These are phyloP conservation scores for Silurus glanis DNA, from an alignment of 2,113 vertebrate genomes.

Conservation along the genomic window DNA sequence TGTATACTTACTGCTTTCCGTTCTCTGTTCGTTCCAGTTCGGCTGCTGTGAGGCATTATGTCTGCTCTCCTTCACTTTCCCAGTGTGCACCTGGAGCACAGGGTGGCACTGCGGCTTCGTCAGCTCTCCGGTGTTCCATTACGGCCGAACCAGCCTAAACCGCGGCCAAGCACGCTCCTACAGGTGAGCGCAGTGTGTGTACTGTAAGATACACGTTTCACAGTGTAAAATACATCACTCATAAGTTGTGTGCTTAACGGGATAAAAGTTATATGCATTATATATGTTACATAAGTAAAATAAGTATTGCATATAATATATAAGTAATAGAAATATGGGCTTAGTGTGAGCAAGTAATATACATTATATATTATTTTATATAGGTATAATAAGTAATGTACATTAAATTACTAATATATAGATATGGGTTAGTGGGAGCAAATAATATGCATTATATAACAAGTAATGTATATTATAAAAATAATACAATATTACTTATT, in stretches of 20 bases:
- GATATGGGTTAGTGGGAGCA: no score
- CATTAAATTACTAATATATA: no score
- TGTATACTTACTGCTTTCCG: not conserved
- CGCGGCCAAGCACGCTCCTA: constrained; percentile 60
- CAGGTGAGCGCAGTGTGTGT: constrained; percentile 49
- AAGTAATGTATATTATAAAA: no score
- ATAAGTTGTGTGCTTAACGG: not conserved
- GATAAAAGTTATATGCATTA: no score
- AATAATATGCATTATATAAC: no score
- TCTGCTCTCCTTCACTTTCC: constrained; percentile 83
- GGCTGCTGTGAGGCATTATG: constrained; percentile 95
- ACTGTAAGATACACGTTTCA: not conserved
- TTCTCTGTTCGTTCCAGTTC: constrained; percentile 73
- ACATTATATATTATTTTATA: no score
- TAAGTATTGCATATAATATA: no score
- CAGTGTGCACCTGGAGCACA: constrained; percentile 87
- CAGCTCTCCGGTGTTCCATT: constrained; percentile 55
- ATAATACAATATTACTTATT: no score
- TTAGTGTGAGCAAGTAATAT: no score
- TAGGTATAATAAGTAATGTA: no score
- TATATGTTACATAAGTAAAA: no score
- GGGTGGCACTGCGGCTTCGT: constrained; percentile 96
- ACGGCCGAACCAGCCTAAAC: constrained; percentile 56
- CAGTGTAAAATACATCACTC: not conserved
- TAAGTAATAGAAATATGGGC: no score